Evolutionary conservation across 2,797 vertebrate species (phyloP).

Genomic region (Somateria mollissima): DNA sequence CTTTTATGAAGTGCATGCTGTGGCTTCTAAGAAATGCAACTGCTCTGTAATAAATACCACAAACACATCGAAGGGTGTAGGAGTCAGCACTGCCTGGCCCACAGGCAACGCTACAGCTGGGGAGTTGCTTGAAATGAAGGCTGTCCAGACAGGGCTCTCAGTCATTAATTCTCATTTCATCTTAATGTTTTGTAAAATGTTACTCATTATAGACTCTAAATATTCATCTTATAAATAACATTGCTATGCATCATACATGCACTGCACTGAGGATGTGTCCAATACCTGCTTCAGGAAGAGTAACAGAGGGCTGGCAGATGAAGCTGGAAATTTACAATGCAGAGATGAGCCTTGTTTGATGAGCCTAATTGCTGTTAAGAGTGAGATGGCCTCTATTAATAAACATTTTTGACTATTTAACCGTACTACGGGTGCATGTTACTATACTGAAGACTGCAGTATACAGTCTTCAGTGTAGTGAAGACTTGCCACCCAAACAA

Average conservation of each 20-base stretch:
- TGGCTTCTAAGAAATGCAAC: neutral
- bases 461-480: too few relatives aligned
- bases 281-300: neutral
- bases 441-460: neutral
- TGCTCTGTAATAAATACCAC: neutral
- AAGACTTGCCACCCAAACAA: neutral
- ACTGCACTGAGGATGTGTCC: neutral
- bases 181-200: neutral
- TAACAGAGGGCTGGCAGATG: neutral
- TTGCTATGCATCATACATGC: neutral
- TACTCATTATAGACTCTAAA: neutral
- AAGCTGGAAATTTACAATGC: neutral
- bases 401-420: neutral
- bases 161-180: neutral
- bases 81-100: neutral
- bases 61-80: neutral
- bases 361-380: neutral
- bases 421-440: neutral
- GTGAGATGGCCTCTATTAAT: neutral
- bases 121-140: neutral
- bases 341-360: neutral
- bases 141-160: neutral
- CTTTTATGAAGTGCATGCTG: neutral
- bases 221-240: neutral
- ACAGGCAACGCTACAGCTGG: neutral